Conservation (phyloP, 2,888 invertebrate genomes). For the Clusia tigrina region DNA sequence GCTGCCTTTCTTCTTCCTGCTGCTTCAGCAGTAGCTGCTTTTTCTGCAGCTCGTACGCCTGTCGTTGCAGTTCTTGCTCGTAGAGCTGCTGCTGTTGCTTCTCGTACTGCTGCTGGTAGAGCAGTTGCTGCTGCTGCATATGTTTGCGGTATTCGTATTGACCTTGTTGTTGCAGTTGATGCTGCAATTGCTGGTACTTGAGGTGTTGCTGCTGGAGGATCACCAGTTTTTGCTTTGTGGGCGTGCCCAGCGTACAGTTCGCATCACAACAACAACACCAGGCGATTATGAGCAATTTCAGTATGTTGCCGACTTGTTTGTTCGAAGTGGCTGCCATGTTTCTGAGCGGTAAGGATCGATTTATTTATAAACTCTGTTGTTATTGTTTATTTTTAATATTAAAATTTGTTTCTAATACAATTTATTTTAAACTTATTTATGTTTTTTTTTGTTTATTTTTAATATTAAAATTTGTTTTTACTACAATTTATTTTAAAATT, state of each 20-base stretch:
- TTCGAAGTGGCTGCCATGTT: too few relatives aligned
- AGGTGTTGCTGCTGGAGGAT: constrained; percentile 37
- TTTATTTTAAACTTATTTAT: background rate
- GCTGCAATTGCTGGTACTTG: constrained; percentile 51
- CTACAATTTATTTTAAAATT: background rate
- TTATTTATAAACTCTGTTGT: too few relatives aligned
- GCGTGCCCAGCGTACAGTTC: too few relatives aligned
- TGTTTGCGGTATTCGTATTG: constrained; percentile 52
- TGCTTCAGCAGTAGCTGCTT: constrained; percentile 38
- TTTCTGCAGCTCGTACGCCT: constrained; percentile 48
- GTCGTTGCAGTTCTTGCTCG: constrained; percentile 44
- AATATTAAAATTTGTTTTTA: background rate
- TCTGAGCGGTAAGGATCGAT: too few relatives aligned
- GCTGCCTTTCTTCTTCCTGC: constrained; percentile 41
- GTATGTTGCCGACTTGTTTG: background rate
- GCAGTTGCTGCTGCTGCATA: constrained; percentile 46
- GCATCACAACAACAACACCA: background rate
- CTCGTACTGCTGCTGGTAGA: constrained; percentile 48
- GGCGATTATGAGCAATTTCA: background rate
- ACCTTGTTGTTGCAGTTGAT: constrained; percentile 53
- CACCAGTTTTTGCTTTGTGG: constrained; percentile 31
- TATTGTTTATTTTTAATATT: background rate
- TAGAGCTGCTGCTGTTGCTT: constrained; percentile 37
- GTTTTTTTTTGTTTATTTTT: background rate
- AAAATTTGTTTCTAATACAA: background rate